Evolutionary conservation across 2,888 invertebrate genomes (phyloP).

Genomic region (Mystacides longicornis): DNA sequence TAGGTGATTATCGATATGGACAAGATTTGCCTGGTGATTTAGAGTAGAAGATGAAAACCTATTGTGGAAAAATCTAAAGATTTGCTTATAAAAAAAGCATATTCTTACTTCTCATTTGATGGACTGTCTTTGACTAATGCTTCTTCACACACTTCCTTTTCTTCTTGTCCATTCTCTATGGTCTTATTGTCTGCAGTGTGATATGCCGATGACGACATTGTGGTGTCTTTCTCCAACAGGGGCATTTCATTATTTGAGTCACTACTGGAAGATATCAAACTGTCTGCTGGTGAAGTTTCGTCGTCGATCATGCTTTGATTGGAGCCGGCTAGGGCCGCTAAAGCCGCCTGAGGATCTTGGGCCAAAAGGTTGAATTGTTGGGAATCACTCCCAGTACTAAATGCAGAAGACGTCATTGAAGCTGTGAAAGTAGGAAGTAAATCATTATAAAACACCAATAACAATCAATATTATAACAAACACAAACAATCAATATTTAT

Average conservation of each 20-base stretch:
- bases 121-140: constrained; percentile 17
- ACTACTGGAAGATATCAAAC: constrained; percentile 59
- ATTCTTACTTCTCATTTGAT: constrained; percentile 30
- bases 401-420: constrained; percentile 48
- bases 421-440: constrained; percentile 31
- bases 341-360: constrained; percentile 69
- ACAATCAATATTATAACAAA: not conserved
- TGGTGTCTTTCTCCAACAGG: constrained; percentile 39
- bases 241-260: constrained; percentile 50
- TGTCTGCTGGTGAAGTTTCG: constrained; percentile 78
- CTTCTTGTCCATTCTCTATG: constrained; percentile 11
- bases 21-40: too few relatives aligned
- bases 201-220: constrained; percentile 42
- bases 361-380: constrained; percentile 47
- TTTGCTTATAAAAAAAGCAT: too few relatives aligned
- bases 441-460: not conserved
- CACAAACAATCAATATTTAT: too few relatives aligned
- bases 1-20: too few relatives aligned
- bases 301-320: constrained; percentile 67
- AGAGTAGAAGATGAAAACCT: too few relatives aligned
- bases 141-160: constrained; percentile 19
- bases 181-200: constrained; percentile 33
- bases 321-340: constrained; percentile 61
- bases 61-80: too few relatives aligned
- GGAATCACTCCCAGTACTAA: constrained; percentile 40